Conservation (phyloP, 2,113 vertebrate genomes). For the Mesitornis unicolor region DNA sequence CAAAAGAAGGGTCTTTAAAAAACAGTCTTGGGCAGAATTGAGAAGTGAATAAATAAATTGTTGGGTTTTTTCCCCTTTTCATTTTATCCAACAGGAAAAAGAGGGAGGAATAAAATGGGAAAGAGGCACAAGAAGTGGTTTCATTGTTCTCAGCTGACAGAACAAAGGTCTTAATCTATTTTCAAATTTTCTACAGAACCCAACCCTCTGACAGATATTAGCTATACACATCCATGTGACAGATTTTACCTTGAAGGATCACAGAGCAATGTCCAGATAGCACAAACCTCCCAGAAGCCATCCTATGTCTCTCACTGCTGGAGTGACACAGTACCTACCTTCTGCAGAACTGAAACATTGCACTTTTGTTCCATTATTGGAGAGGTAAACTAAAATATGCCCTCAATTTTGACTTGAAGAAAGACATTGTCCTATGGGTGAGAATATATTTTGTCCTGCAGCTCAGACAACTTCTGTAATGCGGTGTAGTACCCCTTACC, state of each 20-base stretch:
- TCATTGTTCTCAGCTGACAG: background rate
- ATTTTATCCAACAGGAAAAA: background rate
- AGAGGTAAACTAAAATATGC: background rate
- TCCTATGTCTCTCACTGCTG: too few species aligned
- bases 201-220: background rate
- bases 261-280: accelerated
- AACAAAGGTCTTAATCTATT: background rate
- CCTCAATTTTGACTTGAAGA: background rate
- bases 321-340: background rate
- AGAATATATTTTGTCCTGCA: background rate
- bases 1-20: constrained; percentile 24
- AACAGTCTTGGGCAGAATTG: background rate
- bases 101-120: background rate
- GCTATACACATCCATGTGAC: background rate
- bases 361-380: background rate
- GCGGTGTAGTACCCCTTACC: background rate
- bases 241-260: background rate
- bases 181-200: background rate
- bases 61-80: background rate
- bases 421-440: background rate
- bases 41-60: constrained; percentile 12
- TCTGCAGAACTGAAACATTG: background rate
- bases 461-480: background rate
- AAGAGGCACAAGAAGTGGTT: background rate
- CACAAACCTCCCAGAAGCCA: background rate